Base-by-base conservation (phyloP, 30 jellyfish, hydroid and myxozoan genomes). In the Hydractinia echinata region DNA sequence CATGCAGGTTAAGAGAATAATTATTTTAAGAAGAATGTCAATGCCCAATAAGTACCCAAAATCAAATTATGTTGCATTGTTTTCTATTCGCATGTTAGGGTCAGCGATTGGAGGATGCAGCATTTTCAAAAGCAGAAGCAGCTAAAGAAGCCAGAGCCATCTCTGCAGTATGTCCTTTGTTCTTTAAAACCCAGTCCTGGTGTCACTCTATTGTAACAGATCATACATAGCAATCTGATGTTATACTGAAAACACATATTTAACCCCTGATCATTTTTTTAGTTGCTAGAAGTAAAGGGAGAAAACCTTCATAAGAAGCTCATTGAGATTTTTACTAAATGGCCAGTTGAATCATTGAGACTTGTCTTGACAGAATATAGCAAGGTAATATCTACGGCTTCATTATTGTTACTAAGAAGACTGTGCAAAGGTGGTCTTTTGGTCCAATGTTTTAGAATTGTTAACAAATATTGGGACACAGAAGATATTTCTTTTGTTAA, bases 271-370 rank as follows among this genome's bases (percentile, higher is more conserved):
- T 44, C 60, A 16, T 18, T 6, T 20, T 64, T 79, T 18, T 53
- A 89, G 95, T 67, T 90, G 52, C 61, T 82, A 13, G 94, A 84
- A 77, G 89, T 85, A 5, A 83, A 77, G 73, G 97, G 97, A 7
- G 94, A 90, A 51, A 87, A 85, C 39, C 80, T 85, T 94, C 91
- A 85, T 13, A 81, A 86, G 71, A 90, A 85, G 72, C 77, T 76
- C 48, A 76, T 91, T 14, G 94, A 85, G 7, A 84, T 83, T 18
- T 90, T 86, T 68, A 68, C 81, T 13, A 78, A 85, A 56, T 82
- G n/a, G 20, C 70, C 94, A 61, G 74, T 55, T 39, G 88, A 86
- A 15, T 66, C 67, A 54, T 58, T 90, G 49, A 61, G 95, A 77
- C 60, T 77, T 20, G 72, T 90, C 11, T 81, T 81, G 5, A 66